Percentiles rank a stretch among this genome's conserved stretches.
Evolutionary conservation across 2,797 vertebrate species (phyloP).

Genomic region (Rhinella marina): DNA sequence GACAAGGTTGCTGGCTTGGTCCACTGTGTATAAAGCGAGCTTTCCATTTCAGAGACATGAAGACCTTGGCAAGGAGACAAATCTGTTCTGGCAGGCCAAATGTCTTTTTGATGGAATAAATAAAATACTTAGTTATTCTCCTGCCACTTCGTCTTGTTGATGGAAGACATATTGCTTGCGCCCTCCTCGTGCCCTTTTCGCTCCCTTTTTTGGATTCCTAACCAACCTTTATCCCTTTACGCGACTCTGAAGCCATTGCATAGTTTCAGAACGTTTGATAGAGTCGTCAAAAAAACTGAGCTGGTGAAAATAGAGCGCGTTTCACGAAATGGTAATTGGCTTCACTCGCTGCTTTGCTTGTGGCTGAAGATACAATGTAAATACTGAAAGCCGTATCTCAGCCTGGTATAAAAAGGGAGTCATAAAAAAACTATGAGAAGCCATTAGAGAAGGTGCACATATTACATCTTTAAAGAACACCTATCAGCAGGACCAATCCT

Average conservation of each 20-base stretch:
- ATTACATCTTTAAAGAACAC: too few species aligned
- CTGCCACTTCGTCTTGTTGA: constrained; percentile 66
- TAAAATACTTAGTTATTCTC: constrained; percentile 66
- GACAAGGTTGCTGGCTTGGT: constrained; percentile 46
- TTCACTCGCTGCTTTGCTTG: not conserved
- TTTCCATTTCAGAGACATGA: constrained; percentile 62
- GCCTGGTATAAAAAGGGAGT: not conserved
- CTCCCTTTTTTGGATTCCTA: constrained; percentile 61
- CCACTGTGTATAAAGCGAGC: constrained; percentile 60
- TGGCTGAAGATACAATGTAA: not conserved
- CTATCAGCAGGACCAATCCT: too few species aligned
- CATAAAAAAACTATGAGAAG: not conserved
- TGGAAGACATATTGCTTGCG: constrained; percentile 62
- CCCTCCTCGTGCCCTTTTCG: constrained; percentile 55
- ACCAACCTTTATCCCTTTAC: constrained; percentile 49
- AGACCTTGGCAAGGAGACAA: constrained; percentile 65
- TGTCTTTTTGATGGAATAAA: constrained; percentile 65
- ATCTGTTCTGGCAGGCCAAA: constrained; percentile 63
- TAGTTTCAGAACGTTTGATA: constrained; percentile 60
- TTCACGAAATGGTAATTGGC: constrained; percentile 1
- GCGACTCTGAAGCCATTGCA: constrained; percentile 43
- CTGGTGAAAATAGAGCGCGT: not conserved
- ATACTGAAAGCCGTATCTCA: not conserved
- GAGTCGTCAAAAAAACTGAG: constrained; percentile 40
- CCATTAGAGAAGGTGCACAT: too few species aligned